Evolutionary conservation across 2,113 vertebrate species (phyloP).

Genomic region (Zapus hudsonius): DNA sequence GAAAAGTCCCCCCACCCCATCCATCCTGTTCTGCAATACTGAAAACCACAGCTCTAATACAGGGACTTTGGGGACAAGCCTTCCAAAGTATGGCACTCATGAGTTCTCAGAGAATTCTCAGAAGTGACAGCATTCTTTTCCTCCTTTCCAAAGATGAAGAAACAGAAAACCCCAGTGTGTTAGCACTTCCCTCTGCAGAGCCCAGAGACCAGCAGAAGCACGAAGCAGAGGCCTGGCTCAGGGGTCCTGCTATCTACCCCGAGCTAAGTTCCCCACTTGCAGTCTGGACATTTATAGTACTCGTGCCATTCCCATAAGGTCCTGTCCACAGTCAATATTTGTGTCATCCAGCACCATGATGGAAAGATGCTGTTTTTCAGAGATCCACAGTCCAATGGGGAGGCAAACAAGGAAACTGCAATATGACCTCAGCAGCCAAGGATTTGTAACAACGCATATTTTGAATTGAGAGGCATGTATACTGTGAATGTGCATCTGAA

Average conservation of each 20-base stretch:
- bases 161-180: neutral
- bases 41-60: neutral
- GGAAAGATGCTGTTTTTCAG: neutral
- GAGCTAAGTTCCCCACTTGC: neutral
- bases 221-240: neutral
- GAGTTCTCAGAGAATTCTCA: neutral
- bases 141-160: neutral
- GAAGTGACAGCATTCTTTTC: neutral
- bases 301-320: neutral
- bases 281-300: neutral
- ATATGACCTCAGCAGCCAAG: neutral
- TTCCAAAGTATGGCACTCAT: neutral
- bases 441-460: neutral
- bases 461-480: no score
- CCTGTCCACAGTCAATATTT: neutral
- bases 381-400: neutral
- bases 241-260: accelerated
- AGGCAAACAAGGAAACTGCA: neutral
- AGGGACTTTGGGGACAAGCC: neutral
- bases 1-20: neutral
- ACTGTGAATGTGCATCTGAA: no score
- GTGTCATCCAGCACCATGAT: neutral
- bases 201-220: neutral
- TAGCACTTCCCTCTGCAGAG: neutral
- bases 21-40: neutral